Conservation (phyloP, 2,113 vertebrate species). For the Burhinus oedicnemus region DNA sequence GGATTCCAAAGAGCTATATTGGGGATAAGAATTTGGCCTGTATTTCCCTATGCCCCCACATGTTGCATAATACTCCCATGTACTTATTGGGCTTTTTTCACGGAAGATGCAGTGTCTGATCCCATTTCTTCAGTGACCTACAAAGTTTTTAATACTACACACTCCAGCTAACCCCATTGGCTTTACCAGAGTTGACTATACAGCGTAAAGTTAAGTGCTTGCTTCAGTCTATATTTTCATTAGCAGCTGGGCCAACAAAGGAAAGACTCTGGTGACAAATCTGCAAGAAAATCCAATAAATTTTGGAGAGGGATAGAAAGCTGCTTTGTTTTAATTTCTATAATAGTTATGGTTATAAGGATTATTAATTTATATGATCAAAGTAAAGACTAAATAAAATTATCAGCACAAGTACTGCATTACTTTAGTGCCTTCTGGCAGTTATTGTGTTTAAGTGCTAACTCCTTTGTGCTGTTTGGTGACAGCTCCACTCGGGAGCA, state of each 20-base stretch:
- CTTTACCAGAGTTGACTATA: neutral
- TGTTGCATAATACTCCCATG: neutral
- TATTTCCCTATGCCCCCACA: neutral
- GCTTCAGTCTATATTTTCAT: neutral
- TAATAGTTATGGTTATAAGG: neutral
- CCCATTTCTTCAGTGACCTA: neutral
- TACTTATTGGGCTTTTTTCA: neutral
- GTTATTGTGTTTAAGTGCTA: neutral
- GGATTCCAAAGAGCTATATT: neutral
- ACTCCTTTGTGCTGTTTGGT: neutral
- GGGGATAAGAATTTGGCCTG: neutral
- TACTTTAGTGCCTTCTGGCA: neutral
- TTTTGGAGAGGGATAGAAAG: neutral
- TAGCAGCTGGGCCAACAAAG: neutral
- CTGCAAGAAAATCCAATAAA: neutral
- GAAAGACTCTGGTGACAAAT: neutral
- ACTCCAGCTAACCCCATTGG: neutral
- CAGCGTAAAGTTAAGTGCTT: neutral
- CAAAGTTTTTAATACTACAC: neutral
- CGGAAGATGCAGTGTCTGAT: neutral
- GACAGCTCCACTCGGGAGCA: neutral
- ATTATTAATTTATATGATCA: neutral
- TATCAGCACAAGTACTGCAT: neutral
- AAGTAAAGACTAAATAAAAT: conserved; percentile 4
- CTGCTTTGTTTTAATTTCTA: neutral